These are phyloP conservation scores for Lysiphlebus fabarum DNA, from an alignment of 1,140 invertebrate species.

Conservation along the genomic window DNA sequence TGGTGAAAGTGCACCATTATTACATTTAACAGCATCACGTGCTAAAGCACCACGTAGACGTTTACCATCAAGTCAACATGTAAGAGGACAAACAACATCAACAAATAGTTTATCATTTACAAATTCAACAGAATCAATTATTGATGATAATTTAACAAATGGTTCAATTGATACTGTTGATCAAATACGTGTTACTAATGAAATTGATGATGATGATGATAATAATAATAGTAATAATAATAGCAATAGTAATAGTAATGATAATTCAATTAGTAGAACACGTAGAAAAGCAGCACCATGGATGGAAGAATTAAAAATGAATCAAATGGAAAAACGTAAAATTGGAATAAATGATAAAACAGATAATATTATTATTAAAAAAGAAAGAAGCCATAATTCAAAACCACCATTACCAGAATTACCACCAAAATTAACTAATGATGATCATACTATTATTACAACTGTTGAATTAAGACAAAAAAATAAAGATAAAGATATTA, in stretches of 20 bases:
- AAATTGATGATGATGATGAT: slow-evolving; percentile 40
- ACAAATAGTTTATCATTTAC: neutral
- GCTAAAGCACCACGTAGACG: slow-evolving; percentile 64
- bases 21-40: slow-evolving; percentile 63
- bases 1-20: slow-evolving; percentile 57
- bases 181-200: slow-evolving; percentile 24
- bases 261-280: slow-evolving; percentile 38
- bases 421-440: slow-evolving; percentile 26
- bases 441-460: no score
- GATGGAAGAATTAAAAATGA: slow-evolving; percentile 51
- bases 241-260: slow-evolving; percentile 35
- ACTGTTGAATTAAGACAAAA: slow-evolving; percentile 39
- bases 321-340: slow-evolving; percentile 49
- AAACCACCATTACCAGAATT: slow-evolving; percentile 29
- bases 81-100: slow-evolving; percentile 39
- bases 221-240: neutral
- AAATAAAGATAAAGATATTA: slow-evolving; percentile 9
- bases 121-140: slow-evolving; percentile 6
- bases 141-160: slow-evolving; percentile 45
- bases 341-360: slow-evolving; percentile 34
- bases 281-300: slow-evolving; percentile 38
- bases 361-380: slow-evolving; percentile 39
- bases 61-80: slow-evolving; percentile 58
- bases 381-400: slow-evolving; percentile 33
- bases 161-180: slow-evolving; percentile 41